These are phyloP conservation scores for Pycnomerus fuliginosus DNA, from an alignment of 2,888 invertebrate genomes.

Conservation along the genomic window DNA sequence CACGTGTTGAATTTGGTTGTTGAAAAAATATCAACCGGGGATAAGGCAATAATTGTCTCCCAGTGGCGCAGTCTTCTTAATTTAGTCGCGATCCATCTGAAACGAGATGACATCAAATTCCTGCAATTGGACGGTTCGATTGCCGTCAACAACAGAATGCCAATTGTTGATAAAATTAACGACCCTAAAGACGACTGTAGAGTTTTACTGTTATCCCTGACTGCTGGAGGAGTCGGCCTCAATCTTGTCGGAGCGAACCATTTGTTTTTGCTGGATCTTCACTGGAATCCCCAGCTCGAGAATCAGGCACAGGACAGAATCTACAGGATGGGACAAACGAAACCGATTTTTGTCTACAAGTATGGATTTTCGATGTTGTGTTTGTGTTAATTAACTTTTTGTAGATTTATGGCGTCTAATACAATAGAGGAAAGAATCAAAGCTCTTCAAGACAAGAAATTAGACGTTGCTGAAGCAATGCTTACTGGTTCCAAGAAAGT, in stretches of 20 bases:
- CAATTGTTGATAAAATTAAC: slow-evolving; percentile 73
- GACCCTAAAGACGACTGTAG: slow-evolving; percentile 47
- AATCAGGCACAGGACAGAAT: slow-evolving; percentile 93
- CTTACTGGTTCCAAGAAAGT: slow-evolving; percentile 68
- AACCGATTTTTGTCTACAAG: slow-evolving; percentile 81
- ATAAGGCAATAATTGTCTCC: slow-evolving; percentile 85
- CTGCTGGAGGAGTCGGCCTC: slow-evolving; percentile 89
- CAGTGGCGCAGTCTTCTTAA: slow-evolving; percentile 88
- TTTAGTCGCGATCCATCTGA: slow-evolving; percentile 68
- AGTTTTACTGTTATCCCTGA: slow-evolving; percentile 76
- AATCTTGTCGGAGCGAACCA: slow-evolving; percentile 93
- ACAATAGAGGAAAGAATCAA: slow-evolving; percentile 89
- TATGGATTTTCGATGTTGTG: slow-evolving; percentile 41
- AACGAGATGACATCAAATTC: slow-evolving; percentile 55
- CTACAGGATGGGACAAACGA: slow-evolving; percentile 86
- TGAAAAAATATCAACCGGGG: too few relatives aligned
- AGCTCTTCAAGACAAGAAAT: slow-evolving; percentile 75
- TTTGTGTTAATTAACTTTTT: slow-evolving; percentile 22
- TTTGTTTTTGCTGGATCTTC: slow-evolving; percentile 84
- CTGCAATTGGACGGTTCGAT: slow-evolving; percentile 76
- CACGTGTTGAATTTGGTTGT: slow-evolving; percentile 50
- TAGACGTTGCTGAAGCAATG: slow-evolving; percentile 74
- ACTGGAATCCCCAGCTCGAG: slow-evolving; percentile 98
- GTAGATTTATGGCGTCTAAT: slow-evolving; percentile 78
- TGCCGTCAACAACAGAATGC: slow-evolving; percentile 68